Evolutionary conservation across 2,888 invertebrate species (phyloP).

Genomic region (Sipha maydis): DNA sequence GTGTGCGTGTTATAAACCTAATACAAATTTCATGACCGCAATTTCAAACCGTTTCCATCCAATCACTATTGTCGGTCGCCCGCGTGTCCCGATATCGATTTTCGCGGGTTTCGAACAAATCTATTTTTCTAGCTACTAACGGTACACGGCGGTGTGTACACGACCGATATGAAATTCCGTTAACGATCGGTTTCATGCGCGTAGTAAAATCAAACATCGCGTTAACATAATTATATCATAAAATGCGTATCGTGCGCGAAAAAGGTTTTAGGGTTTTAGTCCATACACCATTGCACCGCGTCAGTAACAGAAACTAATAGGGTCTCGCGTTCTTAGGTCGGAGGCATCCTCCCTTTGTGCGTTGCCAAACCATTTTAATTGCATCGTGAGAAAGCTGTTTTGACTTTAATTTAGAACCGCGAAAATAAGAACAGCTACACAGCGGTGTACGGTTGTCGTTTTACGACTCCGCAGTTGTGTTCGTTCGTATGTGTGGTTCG

Average conservation of each 20-base stretch:
- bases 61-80: constrained; percentile 58
- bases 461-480: not conserved
- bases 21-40: constrained; percentile 60
- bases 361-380: constrained; percentile 25
- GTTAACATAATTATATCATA: not conserved
- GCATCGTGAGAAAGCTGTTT: constrained; percentile 46
- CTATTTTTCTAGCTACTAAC: not conserved
- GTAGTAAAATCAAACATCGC: not conserved
- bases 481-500: not conserved
- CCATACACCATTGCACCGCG: not conserved
- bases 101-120: constrained; percentile 15
- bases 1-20: constrained; percentile 18
- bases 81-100: constrained; percentile 23
- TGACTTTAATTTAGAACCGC: not conserved
- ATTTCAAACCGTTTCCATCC: constrained; percentile 49
- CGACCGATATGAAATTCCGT: no score
- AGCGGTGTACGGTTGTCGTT: not conserved
- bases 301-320: constrained; percentile 2
- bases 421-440: not conserved
- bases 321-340: not conserved
- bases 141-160: no score
- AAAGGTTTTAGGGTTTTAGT: not conserved
- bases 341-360: not conserved
- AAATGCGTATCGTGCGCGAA: not conserved
- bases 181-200: no score